Base-by-base conservation (phyloP, 2,888 invertebrate species). In the Acanthosepion pharaonis region DNA sequence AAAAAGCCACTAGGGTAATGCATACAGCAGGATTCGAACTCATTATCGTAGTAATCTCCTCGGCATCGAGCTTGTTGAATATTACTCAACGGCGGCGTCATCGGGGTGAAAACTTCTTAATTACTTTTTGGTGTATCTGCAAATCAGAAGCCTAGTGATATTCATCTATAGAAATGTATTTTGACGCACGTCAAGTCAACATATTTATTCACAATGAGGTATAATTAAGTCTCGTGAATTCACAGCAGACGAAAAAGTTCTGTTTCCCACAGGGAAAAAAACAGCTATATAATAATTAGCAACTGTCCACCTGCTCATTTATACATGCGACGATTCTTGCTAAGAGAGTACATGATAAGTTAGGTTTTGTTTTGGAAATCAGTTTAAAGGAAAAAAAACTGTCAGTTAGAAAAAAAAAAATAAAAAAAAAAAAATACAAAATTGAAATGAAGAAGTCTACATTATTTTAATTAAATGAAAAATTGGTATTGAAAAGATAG, bases 161-260 rank as follows among this genome's bases (percentile, higher is more conserved):
- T 25, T 78, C 28, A 78, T 78, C 78, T 28, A 78, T 78, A 28
- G n/a, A n/a, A 78, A 78, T 25, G 5, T n/a, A n/a, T 78, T 0
- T 78, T 78, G 28, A 25, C 28, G 25, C 78, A 78, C 78, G 78
- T 28, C 28, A 78, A 78, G 78, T 55, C 28, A n/a, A 28, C 78
- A 78, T 78, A 28, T n/a, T 78, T n/a, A 28, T 78, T 78, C 28
- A 78, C 78, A 78, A 78, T 78, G 78, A 78, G n/a, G 28, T 28
- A 78, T 78, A 78, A 78, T 78, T 78, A 78, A 28, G 78, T 78
- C 25, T 78, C 91, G 42, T 92, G 25, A 33, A 25, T 94, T 48
- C n/a, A 28, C 64, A 20, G 91, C 48, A 94, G 28, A 91, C 78
- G 42, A 25, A 53, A 92, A 94, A 49, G 78, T 94, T 94, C 11